phyloP scores from a whole-genome alignment of 2,888 invertebrate genomes.

The Oeneis ivallda region DNA sequence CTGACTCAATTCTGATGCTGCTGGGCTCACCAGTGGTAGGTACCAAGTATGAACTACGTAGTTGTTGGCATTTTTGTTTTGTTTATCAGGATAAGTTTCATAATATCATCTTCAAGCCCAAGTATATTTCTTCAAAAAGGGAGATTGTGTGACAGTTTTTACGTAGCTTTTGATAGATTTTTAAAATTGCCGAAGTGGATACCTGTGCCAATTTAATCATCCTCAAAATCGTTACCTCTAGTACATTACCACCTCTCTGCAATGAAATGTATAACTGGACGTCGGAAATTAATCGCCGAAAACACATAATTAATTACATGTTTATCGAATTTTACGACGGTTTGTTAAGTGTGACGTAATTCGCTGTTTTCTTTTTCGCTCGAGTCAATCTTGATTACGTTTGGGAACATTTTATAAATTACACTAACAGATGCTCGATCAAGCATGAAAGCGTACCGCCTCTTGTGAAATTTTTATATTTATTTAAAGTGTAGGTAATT shows the following conservation, averaged over 20 bases:
- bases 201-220: neutral
- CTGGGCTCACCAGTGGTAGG: too few species aligned
- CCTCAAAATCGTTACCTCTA: neutral
- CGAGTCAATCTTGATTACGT: slow-evolving; percentile 24
- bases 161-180: too few species aligned
- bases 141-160: too few species aligned
- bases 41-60: too few species aligned
- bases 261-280: slow-evolving; percentile 48
- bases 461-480: neutral
- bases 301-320: slow-evolving; percentile 61
- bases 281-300: slow-evolving; percentile 63
- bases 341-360: slow-evolving; percentile 30
- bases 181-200: too few species aligned
- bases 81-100: too few species aligned
- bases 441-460: slow-evolving; percentile 11
- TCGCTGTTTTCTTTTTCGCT: slow-evolving; percentile 19
- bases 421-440: slow-evolving; percentile 13
- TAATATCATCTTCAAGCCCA: too few species aligned
- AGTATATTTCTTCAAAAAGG: too few species aligned
- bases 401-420: slow-evolving; percentile 7
- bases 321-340: slow-evolving; percentile 48
- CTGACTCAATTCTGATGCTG: too few species aligned
- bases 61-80: too few species aligned
- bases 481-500: neutral
- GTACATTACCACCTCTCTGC: neutral